These are phyloP conservation scores for Ernsta delagoae DNA, from an alignment of 2,888 invertebrate species.

Conservation along the genomic window DNA sequence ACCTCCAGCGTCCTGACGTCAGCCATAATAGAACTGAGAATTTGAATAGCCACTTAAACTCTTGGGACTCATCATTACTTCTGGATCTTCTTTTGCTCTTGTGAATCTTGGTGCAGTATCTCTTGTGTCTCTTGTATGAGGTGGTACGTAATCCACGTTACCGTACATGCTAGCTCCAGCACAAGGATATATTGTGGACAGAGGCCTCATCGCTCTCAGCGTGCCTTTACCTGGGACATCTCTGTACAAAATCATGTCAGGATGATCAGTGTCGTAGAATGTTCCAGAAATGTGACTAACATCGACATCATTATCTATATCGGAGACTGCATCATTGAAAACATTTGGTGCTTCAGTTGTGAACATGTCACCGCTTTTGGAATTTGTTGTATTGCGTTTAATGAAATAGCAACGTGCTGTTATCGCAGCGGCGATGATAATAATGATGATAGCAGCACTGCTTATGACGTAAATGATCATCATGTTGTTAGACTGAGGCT, in stretches of 20 bases:
- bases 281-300: conserved; percentile 78
- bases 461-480: conserved; percentile 57
- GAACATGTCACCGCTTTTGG: conserved; percentile 77
- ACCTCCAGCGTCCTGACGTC: conserved; percentile 58
- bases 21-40: conserved; percentile 74
- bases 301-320: conserved; percentile 75
- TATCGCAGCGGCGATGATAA: conserved; percentile 53
- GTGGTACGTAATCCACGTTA: conserved; percentile 67
- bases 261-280: conserved; percentile 76
- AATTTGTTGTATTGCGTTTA: conserved; percentile 54
- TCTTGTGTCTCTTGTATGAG: conserved; percentile 45
- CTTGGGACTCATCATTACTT: conserved; percentile 71
- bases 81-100: conserved; percentile 58
- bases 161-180: conserved; percentile 76
- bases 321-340: conserved; percentile 72
- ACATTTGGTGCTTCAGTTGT: conserved; percentile 76
- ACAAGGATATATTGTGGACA: conserved; percentile 76
- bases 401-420: conserved; percentile 61
- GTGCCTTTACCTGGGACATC: conserved; percentile 71
- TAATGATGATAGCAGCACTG: conserved; percentile 50
- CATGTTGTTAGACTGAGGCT: conserved; percentile 40
- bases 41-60: conserved; percentile 72
- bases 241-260: conserved; percentile 78
- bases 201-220: conserved; percentile 73
- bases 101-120: conserved; percentile 58